A percentile compares a stretch with the other conserved stretches of the same genome.
Evolutionary conservation across 2,888 invertebrate species (phyloP).

Genomic region (Boloria selene): DNA sequence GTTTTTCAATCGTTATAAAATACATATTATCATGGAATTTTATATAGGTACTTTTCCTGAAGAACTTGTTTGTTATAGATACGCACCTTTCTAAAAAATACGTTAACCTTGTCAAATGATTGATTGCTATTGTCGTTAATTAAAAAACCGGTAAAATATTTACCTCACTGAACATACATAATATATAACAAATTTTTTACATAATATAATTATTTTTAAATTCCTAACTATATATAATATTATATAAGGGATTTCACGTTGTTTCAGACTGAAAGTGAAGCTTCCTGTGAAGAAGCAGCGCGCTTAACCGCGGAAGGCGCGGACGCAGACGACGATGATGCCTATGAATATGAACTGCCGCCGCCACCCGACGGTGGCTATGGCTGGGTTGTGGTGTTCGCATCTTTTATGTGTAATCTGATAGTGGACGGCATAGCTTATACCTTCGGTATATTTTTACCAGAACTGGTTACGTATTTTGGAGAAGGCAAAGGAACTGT

Average conservation of each 20-base stretch:
- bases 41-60: not conserved
- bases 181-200: no score
- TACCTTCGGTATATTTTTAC: slow-evolving; percentile 96
- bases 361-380: slow-evolving; percentile 96
- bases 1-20: no score
- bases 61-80: slow-evolving; percentile 3
- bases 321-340: slow-evolving; percentile 84
- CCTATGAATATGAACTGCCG: slow-evolving; percentile 88
- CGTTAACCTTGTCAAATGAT: slow-evolving; percentile 29
- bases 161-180: no score
- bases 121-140: slow-evolving; percentile 21
- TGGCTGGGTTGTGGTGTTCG: slow-evolving; percentile 96
- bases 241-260: slow-evolving; percentile 31
- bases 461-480: slow-evolving; percentile 90
- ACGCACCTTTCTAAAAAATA: slow-evolving; percentile 21
- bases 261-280: slow-evolving; percentile 92
- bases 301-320: slow-evolving; percentile 87
- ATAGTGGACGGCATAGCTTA: slow-evolving; percentile 99
- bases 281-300: slow-evolving; percentile 92
- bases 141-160: no score
- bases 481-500: slow-evolving; percentile 93
- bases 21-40: not conserved
- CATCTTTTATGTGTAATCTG: slow-evolving; percentile 98
- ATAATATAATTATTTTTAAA: no score
- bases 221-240: no score